A percentile compares a stretch with the other conserved stretches of the same genome.
phyloP scores from a whole-genome alignment of 2,113 vertebrate genomes.

The Pedionomus torquatus region DNA sequence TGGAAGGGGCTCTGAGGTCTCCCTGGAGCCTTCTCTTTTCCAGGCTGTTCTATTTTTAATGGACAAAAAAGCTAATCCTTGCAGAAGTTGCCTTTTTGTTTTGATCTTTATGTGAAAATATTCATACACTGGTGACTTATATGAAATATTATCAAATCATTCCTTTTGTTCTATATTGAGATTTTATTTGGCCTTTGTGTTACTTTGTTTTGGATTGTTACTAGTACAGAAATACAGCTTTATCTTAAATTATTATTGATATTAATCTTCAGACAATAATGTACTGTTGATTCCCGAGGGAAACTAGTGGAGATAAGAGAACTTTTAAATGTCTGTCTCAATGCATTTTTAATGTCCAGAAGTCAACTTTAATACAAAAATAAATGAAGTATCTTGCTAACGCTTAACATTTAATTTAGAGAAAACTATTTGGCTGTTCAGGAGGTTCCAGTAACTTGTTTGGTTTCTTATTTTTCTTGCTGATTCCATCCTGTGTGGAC shows the following conservation, averaged over 20 bases:
- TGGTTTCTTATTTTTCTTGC: background rate
- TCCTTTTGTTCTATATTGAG: background rate
- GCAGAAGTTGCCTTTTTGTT: background rate
- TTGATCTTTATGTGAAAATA: background rate
- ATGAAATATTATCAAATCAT: background rate
- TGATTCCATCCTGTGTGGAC: background rate
- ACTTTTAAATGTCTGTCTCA: background rate
- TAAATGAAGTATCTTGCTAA: background rate
- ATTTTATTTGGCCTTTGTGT: background rate
- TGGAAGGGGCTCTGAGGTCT: too few relatives aligned
- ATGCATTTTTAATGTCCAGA: constrained; percentile 30
- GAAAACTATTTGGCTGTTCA: background rate
- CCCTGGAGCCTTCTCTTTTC: too few relatives aligned
- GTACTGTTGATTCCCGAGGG: background rate
- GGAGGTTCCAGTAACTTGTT: background rate
- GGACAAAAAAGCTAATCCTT: background rate
- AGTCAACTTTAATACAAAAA: background rate
- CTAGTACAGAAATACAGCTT: background rate
- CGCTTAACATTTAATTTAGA: background rate
- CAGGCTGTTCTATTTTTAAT: background rate
- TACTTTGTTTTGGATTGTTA: background rate
- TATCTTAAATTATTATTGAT: background rate
- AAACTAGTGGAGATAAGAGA: background rate
- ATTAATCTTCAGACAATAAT: background rate
- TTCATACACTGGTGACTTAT: background rate